phyloP scores from a whole-genome alignment of 2,797 vertebrate species.

The Threskiornis aethiopicus region DNA sequence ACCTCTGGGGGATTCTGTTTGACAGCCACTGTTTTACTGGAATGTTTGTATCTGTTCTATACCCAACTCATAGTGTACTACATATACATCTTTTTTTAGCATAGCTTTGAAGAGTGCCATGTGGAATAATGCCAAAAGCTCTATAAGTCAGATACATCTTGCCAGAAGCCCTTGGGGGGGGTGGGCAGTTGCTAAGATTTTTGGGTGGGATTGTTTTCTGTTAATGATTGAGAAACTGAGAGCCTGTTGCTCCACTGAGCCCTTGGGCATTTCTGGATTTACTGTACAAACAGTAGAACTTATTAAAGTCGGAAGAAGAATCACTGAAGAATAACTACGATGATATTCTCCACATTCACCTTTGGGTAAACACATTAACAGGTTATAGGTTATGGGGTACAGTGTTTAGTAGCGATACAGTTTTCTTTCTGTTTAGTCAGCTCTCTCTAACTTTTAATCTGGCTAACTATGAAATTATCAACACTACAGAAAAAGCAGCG shows the following conservation, averaged over 20 bases:
- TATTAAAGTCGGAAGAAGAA: not conserved
- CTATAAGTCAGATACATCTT: not conserved
- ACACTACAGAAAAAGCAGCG: not conserved
- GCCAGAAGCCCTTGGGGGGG: not conserved
- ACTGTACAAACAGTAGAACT: not conserved
- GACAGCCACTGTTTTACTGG: not conserved
- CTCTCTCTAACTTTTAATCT: not conserved
- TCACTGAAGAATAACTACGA: not conserved
- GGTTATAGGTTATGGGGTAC: not conserved
- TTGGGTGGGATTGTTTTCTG: not conserved
- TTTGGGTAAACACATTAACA: not conserved
- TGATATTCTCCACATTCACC: not conserved
- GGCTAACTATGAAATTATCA: not conserved
- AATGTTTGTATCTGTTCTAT: not conserved
- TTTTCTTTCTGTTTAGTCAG: not conserved
- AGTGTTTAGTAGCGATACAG: not conserved
- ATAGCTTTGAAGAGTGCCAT: not conserved
- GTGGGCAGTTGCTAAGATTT: not conserved
- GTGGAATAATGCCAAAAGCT: not conserved
- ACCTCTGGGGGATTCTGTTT: not conserved
- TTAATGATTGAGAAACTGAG: not conserved
- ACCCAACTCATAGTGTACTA: not conserved
- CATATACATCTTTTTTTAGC: not conserved
- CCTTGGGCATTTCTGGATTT: not conserved
- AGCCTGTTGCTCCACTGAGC: not conserved